These are phyloP conservation scores for Calameuta filiformis DNA, from an alignment of 2,888 invertebrate genomes.

Conservation along the genomic window DNA sequence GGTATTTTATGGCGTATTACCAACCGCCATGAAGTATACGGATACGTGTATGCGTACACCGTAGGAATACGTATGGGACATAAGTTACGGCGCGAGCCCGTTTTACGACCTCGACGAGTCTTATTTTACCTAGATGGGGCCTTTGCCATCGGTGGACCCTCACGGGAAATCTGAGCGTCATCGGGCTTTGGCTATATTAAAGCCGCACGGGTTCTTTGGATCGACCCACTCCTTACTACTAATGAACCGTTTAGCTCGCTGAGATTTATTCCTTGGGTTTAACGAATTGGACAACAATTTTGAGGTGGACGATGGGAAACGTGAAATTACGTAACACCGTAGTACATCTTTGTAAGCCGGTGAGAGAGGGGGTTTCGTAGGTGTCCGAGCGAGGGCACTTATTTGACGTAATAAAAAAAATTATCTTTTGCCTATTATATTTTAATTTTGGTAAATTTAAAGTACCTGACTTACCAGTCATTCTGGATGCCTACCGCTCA, in stretches of 20 bases:
- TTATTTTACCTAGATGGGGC: conserved; percentile 46
- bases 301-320: background rate
- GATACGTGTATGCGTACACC: background rate
- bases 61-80: conserved; percentile 46
- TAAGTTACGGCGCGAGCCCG: conserved; percentile 50
- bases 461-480: background rate
- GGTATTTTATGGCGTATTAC: conserved; percentile 59
- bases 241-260: conserved; percentile 18
- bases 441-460: background rate
- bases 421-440: background rate
- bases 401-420: background rate
- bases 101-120: conserved; percentile 48
- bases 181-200: background rate
- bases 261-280: background rate
- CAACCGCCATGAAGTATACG: conserved; percentile 55
- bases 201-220: background rate
- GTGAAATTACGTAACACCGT: background rate
- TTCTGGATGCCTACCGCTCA: background rate
- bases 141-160: background rate
- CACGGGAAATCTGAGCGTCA: conserved; percentile 3
- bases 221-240: conserved; percentile 4
- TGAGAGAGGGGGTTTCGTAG: background rate
- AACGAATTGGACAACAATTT: background rate
- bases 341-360: background rate
- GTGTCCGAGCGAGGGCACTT: background rate